phyloP scores from a whole-genome alignment of 1,140 invertebrate genomes.

The Pemphigus obesinymphae region DNA sequence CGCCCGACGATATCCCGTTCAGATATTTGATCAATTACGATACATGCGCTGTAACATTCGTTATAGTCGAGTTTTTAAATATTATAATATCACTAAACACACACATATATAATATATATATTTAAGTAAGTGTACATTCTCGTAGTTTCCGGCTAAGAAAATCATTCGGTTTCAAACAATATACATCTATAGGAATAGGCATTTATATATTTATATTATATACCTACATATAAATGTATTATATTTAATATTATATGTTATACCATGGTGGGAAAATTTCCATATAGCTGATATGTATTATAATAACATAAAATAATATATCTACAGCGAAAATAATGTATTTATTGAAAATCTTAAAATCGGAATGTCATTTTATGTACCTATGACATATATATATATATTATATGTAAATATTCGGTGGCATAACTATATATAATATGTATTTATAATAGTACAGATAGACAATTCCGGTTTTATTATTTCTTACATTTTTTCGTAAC shows the following conservation, averaged over 20 bases:
- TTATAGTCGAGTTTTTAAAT: not conserved
- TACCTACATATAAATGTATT: not conserved
- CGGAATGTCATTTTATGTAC: not conserved
- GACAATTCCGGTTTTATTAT: slow-evolving; percentile 28
- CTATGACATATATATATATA: not conserved
- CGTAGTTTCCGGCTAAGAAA: not conserved
- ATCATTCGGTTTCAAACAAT: not conserved
- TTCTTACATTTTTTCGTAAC: not conserved
- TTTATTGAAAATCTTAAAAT: not conserved
- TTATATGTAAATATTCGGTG: not conserved
- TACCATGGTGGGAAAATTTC: too few relatives aligned
- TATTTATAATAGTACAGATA: not conserved
- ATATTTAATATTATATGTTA: too few relatives aligned
- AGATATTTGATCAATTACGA: not conserved
- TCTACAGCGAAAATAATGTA: not conserved
- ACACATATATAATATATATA: not conserved
- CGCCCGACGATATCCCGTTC: not conserved
- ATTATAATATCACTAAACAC: not conserved
- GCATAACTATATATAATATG: not conserved
- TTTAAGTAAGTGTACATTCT: not conserved
- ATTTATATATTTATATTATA: not conserved
- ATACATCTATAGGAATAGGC: too few relatives aligned
- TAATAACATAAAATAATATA: not conserved
- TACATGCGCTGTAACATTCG: not conserved
- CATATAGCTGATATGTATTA: too few relatives aligned